Evolutionary conservation across 1,140 invertebrate species (phyloP).

Genomic region (Brachystomella parvula): DNA sequence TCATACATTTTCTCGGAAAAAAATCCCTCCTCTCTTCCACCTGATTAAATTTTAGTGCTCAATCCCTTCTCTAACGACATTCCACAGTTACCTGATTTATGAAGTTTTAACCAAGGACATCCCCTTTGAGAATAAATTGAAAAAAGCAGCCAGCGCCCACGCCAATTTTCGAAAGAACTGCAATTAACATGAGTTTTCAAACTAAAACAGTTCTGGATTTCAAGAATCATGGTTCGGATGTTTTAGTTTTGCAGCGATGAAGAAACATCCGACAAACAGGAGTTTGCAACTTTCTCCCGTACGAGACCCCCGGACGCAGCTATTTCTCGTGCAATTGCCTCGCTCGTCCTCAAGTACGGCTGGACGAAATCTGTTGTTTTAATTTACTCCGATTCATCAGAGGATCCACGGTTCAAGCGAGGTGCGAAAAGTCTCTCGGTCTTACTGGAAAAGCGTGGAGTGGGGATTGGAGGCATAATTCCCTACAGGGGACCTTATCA

Average conservation of each 20-base stretch:
- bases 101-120: too few relatives aligned
- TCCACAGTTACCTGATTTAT: too few relatives aligned
- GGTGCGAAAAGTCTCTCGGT: conserved; percentile 35
- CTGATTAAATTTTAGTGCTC: background rate
- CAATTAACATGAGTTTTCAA: too few relatives aligned
- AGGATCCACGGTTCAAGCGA: conserved; percentile 33
- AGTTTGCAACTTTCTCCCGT: conserved; percentile 85
- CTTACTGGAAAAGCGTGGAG: conserved; percentile 24
- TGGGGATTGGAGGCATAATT: conserved; percentile 20
- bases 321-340: conserved; percentile 79
- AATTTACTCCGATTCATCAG: conserved; percentile 34
- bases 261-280: conserved; percentile 72
- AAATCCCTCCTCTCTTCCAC: too few relatives aligned
- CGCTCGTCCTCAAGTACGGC: conserved; percentile 63
- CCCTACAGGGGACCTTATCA: conserved; percentile 55
- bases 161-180: too few relatives aligned
- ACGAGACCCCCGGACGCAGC: conserved; percentile 86
- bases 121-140: too few relatives aligned
- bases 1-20: too few relatives aligned
- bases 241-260: conserved; percentile 73
- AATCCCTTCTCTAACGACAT: background rate
- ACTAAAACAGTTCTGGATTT: too few relatives aligned
- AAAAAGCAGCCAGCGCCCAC: too few relatives aligned
- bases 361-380: conserved; percentile 42
- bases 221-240: background rate